Evolutionary conservation across 2,888 invertebrate genomes (phyloP), one percentile per base, ranked within the genome.

Genomic region (Rutpela maculata): DNA sequence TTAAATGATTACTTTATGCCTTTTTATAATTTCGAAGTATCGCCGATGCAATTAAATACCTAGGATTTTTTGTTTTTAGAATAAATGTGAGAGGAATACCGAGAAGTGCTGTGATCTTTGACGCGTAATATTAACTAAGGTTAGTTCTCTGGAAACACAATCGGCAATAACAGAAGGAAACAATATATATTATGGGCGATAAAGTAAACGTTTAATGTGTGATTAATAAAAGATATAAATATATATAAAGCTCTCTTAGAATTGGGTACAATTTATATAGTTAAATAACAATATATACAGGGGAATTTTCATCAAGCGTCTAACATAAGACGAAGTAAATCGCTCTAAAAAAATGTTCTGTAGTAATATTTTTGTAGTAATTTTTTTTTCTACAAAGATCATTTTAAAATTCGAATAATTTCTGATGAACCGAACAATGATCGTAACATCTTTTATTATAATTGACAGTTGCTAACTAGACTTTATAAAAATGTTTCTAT

Each of bases 81-180:
- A 70, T 70, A 35, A 56, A n/a, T 22, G 56, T 17, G 60, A 59
- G 17, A 26, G 57, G 56, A 56, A 18, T 70, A 70, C 70, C 43
- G 59, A 18, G 70, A 70, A 70, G 10, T 19, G 22, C 35, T 12
- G 60, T 35, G 70, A 70, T 70, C 59, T 59, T 38, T 60, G 35
- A 59, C 22, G 70, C 59, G 59, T 12, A 59, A 59, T 70, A 59
- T 59, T 70, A 59, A 59, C 59, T 59, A 60, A 70, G 70, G 70
- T 70, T 59, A 59, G 70, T 18, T 60, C 59, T 19, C 22, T 70
- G 70, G 35, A 60, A 70, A 19, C 19, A 35, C 38, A 65, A 65
- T 38, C 35, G 63, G 12, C 12, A 43, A 43, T 43, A 43, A 43
- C 15, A 15, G 43, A 43, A 43, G 43, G 43, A 43, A 43, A 43